Base-by-base conservation (phyloP, 2,797 vertebrate genomes). In the Helarctos malayanus region DNA sequence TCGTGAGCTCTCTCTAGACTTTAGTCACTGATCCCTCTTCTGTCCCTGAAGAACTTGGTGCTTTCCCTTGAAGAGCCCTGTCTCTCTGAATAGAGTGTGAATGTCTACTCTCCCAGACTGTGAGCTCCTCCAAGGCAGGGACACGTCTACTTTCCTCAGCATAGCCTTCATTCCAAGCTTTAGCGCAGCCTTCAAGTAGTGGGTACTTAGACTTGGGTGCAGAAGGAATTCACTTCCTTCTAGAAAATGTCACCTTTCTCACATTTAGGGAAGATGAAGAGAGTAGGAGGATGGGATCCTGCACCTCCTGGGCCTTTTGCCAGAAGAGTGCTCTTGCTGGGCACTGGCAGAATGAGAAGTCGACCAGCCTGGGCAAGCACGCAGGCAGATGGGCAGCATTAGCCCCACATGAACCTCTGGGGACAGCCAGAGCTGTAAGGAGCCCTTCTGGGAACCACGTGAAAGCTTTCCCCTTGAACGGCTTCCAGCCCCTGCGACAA, bases 401-500 rank as follows among this genome's bases (percentile, higher is more conserved):
- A 21, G 63, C 38, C n/a, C 78, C 52, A n/a, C 7, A 3, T 7
- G 18, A 41, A 49, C 47, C 80, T 81, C 89, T 73, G 47, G 63
- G 63, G 95, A 68, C 54, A n/a, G 35, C 52, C 52, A 27, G 4
- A 45, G 68, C 82, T 57, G 75, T 81, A 61, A 94, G 84, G 75
- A 89, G 45, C 41, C 16, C 2, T 85, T 41, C 81, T 45, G 23
- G 81, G 82, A 90, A 65, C 38, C 2, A 7, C 63, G 71, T 25
- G 92, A 82, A 89, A 93, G 84, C 56, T 95, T 89, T 97, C 89
- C 76, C 65, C 18, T 54, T 57, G 38, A 75, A 35, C 41, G 83
- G 38, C 83, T 93, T 95, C 95, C 95, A 95, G 88, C 13, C 56
- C 75, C n/a, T 76, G 14, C 45, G 69, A 57, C 89, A 95, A 56